Percentiles rank a stretch among this genome's conserved stretches.
These are phyloP conservation scores for Diaprepes abbreviatus DNA, from an alignment of 2,888 invertebrate genomes.

Conservation along the genomic window DNA sequence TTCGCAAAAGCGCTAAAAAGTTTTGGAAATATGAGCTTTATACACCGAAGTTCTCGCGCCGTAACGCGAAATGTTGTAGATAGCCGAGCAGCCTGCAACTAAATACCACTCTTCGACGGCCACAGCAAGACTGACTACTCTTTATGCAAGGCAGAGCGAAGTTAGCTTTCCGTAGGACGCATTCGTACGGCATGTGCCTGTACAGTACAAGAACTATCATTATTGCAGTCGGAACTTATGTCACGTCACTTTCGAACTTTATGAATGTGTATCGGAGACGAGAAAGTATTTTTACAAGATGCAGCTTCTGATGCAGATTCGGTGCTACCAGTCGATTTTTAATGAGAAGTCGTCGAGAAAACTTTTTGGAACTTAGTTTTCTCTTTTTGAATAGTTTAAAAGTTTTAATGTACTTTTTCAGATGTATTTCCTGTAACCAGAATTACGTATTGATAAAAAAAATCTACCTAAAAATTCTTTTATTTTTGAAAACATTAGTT, in stretches of 20 bases:
- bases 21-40: conserved; percentile 28
- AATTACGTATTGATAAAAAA: too few relatives aligned
- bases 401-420: neutral
- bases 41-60: conserved; percentile 38
- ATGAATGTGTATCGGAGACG: conserved; percentile 38
- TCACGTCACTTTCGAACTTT: conserved; percentile 47
- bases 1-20: conserved; percentile 12
- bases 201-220: conserved; percentile 48
- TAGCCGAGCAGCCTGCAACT: conserved; percentile 13
- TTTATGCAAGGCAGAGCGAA: conserved; percentile 41
- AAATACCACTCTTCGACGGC: conserved; percentile 33
- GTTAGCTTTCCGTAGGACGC: conserved; percentile 44
- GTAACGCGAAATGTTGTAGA: conserved; percentile 33
- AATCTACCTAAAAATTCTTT: too few relatives aligned
- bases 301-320: conserved; percentile 16
- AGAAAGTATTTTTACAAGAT: conserved; percentile 40
- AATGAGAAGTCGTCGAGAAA: conserved; percentile 27
- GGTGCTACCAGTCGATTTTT: conserved; percentile 26
- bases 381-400: neutral
- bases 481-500: too few relatives aligned
- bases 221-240: conserved; percentile 47
- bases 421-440: too few relatives aligned
- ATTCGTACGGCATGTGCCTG: conserved; percentile 44
- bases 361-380: neutral
- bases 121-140: conserved; percentile 42